A percentile compares a stretch with the other conserved stretches of the same genome.
phyloP scores from a whole-genome alignment of 2,888 invertebrate genomes.

The Seira musarum region DNA sequence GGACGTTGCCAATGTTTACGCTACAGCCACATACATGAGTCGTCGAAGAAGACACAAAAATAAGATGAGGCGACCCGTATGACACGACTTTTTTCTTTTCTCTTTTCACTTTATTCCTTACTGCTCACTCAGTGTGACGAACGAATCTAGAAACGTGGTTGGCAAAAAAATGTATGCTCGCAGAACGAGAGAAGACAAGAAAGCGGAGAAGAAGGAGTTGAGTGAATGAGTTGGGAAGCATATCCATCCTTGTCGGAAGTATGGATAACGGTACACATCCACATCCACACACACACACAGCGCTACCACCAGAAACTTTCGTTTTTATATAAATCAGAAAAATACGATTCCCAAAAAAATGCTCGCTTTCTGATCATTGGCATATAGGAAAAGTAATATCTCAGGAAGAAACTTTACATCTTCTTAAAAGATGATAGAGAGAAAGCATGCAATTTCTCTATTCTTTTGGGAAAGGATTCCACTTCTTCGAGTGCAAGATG shows the following conservation, averaged over 20 bases:
- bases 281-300: background rate
- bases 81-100: constrained; percentile 52
- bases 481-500: constrained; percentile 46
- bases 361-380: background rate
- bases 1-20: constrained; percentile 1
- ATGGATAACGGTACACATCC: constrained; percentile 18
- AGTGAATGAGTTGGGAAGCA: constrained; percentile 50
- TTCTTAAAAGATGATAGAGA: constrained; percentile 5
- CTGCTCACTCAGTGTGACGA: constrained; percentile 56
- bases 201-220: constrained; percentile 27
- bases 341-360: too few species aligned
- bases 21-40: background rate
- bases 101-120: constrained; percentile 49
- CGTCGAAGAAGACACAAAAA: background rate
- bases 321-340: constrained; percentile 9
- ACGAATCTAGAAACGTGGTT: constrained; percentile 35
- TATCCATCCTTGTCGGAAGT: constrained; percentile 54
- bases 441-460: constrained; percentile 19
- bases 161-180: constrained; percentile 32
- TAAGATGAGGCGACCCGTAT: constrained; percentile 54
- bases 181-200: constrained; percentile 24
- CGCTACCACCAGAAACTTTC: background rate
- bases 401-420: constrained; percentile 31
- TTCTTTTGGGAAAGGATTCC: constrained; percentile 35
- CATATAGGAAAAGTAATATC: constrained; percentile 2